phyloP scores from a whole-genome alignment of 2,888 invertebrate genomes.

The Halictus ligatus region DNA sequence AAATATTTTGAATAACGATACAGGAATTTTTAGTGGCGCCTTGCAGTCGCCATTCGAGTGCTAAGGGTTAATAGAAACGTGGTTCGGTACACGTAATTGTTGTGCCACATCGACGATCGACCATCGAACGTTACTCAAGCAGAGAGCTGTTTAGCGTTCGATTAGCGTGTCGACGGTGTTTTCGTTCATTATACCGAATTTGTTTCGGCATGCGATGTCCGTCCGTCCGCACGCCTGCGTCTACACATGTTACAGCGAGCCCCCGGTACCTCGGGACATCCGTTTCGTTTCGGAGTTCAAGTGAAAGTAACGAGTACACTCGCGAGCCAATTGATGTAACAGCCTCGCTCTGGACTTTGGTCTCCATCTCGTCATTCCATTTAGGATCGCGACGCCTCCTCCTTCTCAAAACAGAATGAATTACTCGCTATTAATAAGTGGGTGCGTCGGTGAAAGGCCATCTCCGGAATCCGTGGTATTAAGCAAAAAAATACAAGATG shows the following conservation, averaged over 20 bases:
- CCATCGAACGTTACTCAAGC: constrained; percentile 12
- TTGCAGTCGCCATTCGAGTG: no score
- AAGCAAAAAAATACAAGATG: not conserved
- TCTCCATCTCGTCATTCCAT: constrained; percentile 42
- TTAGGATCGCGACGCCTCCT: constrained; percentile 37
- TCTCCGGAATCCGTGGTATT: not conserved
- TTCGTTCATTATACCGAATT: constrained; percentile 13
- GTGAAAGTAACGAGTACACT: constrained; percentile 70
- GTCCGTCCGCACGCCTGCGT: not conserved
- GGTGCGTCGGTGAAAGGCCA: constrained; percentile 49
- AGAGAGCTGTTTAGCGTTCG: constrained; percentile 31
- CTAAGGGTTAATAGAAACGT: not conserved
- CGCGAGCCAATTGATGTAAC: constrained; percentile 71
- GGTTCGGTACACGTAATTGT: not conserved
- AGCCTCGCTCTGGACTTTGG: constrained; percentile 42
- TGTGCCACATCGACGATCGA: not conserved
- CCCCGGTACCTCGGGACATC: constrained; percentile 21
- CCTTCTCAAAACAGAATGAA: not conserved
- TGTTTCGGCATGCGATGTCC: not conserved
- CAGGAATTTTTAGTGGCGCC: no score
- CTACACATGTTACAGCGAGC: not conserved
- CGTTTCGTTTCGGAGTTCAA: constrained; percentile 50
- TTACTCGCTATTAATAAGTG: constrained; percentile 32
- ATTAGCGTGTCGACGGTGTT: constrained; percentile 45
- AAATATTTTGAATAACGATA: no score